Percentiles rank a stretch among this genome's conserved stretches.
phyloP scores from a whole-genome alignment of 2,888 invertebrate genomes.

The Nomada fucata region DNA sequence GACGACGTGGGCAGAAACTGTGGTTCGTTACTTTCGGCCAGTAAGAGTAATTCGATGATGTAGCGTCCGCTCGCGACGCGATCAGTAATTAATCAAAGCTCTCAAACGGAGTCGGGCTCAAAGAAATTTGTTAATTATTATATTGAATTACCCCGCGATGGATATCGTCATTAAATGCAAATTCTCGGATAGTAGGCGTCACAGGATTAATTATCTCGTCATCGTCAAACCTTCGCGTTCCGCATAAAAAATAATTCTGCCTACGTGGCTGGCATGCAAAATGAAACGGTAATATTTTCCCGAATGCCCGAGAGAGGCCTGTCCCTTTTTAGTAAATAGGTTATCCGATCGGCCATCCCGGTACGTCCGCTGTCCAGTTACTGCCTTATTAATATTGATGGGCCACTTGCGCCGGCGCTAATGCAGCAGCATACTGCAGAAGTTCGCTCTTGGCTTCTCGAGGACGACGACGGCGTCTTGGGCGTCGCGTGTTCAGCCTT shows the following conservation, averaged over 20 bases:
- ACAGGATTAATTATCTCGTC: conserved; percentile 10
- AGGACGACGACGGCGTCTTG: conserved; percentile 42
- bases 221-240: conserved; percentile 18
- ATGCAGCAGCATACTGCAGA: conserved; percentile 67
- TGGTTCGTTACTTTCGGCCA: neutral
- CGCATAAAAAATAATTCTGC: neutral
- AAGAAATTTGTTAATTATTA: conserved; percentile 8
- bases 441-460: conserved; percentile 40
- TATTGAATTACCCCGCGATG: conserved; percentile 13
- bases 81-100: conserved; percentile 8
- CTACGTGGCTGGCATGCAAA: conserved; percentile 15
- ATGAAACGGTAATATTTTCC: conserved; percentile 19
- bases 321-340: conserved; percentile 52
- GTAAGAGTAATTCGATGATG: neutral
- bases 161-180: conserved; percentile 39
- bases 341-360: conserved; percentile 58
- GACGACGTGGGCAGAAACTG: neutral
- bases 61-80: neutral
- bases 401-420: conserved; percentile 73
- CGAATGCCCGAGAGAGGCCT: neutral
- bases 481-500: conserved; percentile 56
- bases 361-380: conserved; percentile 61
- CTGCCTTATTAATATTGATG: conserved; percentile 77
- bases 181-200: conserved; percentile 27
- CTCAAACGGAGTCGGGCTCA: neutral